phyloP scores from a whole-genome alignment of 2,113 vertebrate species.

The Mesoclemmys tuberculata region DNA sequence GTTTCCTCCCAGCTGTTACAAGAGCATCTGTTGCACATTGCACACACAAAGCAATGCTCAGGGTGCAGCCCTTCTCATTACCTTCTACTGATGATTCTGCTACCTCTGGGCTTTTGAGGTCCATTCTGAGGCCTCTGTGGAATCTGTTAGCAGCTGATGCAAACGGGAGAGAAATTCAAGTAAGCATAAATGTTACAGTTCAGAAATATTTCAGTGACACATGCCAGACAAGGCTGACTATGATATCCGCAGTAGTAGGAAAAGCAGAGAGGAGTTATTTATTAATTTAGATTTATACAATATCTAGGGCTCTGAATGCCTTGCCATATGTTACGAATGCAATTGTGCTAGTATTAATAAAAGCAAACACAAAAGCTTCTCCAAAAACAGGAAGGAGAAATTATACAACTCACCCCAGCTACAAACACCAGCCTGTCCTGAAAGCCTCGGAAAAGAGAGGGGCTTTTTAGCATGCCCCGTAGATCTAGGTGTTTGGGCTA shows the following conservation, averaged over 20 bases:
- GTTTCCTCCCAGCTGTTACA: conserved; percentile 57
- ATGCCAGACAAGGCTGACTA: not conserved
- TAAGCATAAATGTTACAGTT: not conserved
- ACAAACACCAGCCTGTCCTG: not conserved
- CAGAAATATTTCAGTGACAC: not conserved
- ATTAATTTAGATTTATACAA: not conserved
- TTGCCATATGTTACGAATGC: not conserved
- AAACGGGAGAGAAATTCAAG: not conserved
- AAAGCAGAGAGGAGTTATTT: not conserved
- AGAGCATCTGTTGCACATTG: conserved; percentile 32
- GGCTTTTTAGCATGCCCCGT: not conserved
- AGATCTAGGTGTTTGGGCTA: not conserved
- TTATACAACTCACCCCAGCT: not conserved
- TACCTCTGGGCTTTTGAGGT: not conserved
- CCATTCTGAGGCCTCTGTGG: not conserved
- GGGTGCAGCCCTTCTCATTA: conserved; percentile 17
- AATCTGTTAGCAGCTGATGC: not conserved
- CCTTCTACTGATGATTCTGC: conserved; percentile 22
- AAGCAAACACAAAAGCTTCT: not conserved
- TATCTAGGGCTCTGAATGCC: not conserved
- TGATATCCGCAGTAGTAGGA: not conserved
- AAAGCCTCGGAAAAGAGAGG: too few relatives aligned
- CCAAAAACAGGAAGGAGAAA: not conserved
- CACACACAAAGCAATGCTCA: conserved; percentile 29
- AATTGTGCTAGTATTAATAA: not conserved